Conservation (phyloP, 2,797 vertebrate species). For the Sparidentex hasta region DNA sequence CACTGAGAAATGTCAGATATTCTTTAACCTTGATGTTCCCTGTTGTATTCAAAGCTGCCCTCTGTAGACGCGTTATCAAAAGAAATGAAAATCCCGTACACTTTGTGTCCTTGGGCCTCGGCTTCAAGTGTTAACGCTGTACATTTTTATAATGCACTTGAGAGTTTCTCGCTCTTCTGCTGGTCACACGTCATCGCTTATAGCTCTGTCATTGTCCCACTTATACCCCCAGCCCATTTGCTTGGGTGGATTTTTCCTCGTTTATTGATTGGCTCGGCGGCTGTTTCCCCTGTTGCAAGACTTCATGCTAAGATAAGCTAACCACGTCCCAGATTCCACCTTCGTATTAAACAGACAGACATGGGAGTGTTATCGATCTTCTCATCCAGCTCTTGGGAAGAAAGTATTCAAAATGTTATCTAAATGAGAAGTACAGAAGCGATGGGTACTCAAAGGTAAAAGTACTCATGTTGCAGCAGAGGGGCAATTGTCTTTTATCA, state of each 20-base stretch:
- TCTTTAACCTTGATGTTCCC: conserved; percentile 21
- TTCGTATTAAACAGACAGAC: not conserved
- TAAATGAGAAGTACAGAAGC: not conserved
- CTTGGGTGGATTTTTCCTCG: not conserved
- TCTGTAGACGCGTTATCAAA: conserved; percentile 34
- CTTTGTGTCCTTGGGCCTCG: conserved; percentile 4
- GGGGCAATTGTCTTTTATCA: not conserved
- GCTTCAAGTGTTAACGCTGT: not conserved
- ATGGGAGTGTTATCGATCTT: not conserved
- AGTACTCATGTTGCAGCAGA: not conserved
- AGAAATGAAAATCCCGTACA: conserved; percentile 33
- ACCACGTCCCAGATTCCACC: not conserved
- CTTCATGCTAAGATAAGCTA: not conserved
- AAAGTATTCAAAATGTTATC: not conserved
- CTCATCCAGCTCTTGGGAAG: not conserved
- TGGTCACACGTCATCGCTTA: not conserved
- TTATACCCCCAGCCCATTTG: not conserved
- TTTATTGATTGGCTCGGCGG: not conserved
- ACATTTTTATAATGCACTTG: not conserved
- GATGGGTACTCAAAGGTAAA: not conserved
- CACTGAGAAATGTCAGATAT: conserved; percentile 24
- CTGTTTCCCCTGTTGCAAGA: not conserved
- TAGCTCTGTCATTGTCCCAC: not conserved
- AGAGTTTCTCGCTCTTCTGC: not conserved
- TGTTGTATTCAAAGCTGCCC: conserved; percentile 34